phyloP scores from a whole-genome alignment of 2,888 invertebrate genomes.

The Bombyx huttoni region DNA sequence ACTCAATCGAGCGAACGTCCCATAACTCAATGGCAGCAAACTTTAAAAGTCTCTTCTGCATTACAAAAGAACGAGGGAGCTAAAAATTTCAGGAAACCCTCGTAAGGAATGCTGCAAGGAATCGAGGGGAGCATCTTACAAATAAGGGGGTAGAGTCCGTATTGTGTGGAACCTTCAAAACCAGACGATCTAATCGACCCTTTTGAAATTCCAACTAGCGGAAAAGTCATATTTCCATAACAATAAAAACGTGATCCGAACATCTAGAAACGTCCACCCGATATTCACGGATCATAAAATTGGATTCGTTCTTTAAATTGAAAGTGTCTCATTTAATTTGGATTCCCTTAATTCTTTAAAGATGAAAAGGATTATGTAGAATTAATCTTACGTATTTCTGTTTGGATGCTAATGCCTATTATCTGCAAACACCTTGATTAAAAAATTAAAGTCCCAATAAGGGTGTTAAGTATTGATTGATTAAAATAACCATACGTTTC shows the following conservation, averaged over 20 bases:
- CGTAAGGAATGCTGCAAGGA: conserved; percentile 38
- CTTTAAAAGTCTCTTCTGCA: conserved; percentile 42
- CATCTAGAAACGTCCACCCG: conserved; percentile 69
- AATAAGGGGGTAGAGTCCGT: conserved; percentile 49
- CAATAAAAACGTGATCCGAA: conserved; percentile 72
- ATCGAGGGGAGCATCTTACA: conserved; percentile 46
- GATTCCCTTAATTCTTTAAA: conserved; percentile 18
- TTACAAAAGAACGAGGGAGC: conserved; percentile 37
- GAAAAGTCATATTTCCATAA: conserved; percentile 71
- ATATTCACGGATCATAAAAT: conserved; percentile 73
- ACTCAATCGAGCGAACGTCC: conserved; percentile 42
- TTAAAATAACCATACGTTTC: no score
- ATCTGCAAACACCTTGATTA: no score
- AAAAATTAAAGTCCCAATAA: no score
- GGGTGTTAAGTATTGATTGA: no score
- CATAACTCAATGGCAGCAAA: conserved; percentile 39
- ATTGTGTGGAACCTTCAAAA: conserved; percentile 68
- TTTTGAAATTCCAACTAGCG: conserved; percentile 71
- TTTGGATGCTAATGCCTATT: no score
- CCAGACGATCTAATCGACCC: conserved; percentile 71
- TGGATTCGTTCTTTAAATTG: conserved; percentile 50
- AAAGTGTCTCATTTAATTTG: conserved; percentile 50
- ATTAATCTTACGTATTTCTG: no score
- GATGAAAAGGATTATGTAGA: background rate
- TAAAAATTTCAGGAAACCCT: conserved; percentile 44